Evolutionary conservation across 2,113 vertebrate genomes (phyloP).

Genomic region (Catharus bicknelli): DNA sequence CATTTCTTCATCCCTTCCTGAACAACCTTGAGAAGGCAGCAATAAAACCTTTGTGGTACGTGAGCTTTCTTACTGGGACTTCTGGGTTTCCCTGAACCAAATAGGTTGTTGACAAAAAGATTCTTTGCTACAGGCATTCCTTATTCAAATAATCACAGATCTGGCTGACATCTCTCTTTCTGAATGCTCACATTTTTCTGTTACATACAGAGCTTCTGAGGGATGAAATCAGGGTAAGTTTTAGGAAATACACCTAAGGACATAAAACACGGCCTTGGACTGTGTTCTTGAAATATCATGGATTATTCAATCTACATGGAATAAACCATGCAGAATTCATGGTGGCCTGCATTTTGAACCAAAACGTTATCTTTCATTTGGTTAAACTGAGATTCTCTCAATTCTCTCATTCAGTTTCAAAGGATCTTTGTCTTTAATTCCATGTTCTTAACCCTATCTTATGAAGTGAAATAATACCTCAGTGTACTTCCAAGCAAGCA

Average conservation of each 20-base stretch:
- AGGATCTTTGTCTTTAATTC: not conserved
- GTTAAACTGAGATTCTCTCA: not conserved
- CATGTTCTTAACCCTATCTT: not conserved
- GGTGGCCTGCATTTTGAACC: not conserved
- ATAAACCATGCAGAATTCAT: not conserved
- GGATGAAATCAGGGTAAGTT: not conserved
- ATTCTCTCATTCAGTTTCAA: not conserved
- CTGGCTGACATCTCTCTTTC: not conserved
- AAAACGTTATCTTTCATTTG: not conserved
- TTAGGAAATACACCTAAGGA: not conserved
- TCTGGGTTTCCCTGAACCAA: not conserved
- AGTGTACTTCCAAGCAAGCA: not conserved
- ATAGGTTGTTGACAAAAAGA: not conserved
- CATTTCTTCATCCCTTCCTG: not conserved
- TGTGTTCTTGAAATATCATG: not conserved
- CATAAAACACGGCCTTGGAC: rapidly evolving
- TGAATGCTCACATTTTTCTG: not conserved
- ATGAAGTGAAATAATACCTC: not conserved
- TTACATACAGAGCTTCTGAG: not conserved
- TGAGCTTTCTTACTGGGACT: not conserved
- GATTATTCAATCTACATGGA: not conserved
- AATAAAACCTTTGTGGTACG: not conserved
- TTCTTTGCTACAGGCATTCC: not conserved
- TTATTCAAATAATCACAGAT: not conserved
- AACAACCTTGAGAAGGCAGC: not conserved